Evolutionary conservation across 2,797 vertebrate genomes (phyloP).

Genomic region (Dendrocincla tyrannina): DNA sequence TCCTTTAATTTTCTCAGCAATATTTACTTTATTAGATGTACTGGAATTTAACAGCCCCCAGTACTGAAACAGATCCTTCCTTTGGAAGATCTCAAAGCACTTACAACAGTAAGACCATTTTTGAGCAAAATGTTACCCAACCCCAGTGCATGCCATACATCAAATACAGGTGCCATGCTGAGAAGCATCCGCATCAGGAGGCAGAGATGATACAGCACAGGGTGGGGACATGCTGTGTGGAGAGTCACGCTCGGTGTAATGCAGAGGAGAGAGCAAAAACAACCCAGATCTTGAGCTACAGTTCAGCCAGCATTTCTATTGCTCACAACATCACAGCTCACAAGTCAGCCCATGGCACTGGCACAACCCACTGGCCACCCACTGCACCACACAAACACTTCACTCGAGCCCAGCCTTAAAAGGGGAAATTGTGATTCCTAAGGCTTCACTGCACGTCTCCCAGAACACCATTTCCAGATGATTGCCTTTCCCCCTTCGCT

Average conservation of each 20-base stretch:
- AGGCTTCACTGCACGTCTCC: not conserved
- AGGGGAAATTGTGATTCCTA: not conserved
- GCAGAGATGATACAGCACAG: not conserved
- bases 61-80: not conserved
- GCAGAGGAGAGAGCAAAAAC: not conserved
- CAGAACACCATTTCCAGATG: not conserved
- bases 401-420: not conserved
- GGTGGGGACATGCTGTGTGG: not conserved
- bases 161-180: not conserved
- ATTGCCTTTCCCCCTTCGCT: fast-evolving
- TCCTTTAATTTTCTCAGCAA: constrained; percentile 34
- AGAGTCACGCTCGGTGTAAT: fast-evolving
- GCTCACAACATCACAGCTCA: fast-evolving
- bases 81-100: constrained; percentile 13
- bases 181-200: not conserved
- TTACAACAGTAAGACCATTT: not conserved
- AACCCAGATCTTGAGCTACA: not conserved
- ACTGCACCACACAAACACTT: not conserved
- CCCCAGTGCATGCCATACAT: not conserved
- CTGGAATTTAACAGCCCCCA: constrained; percentile 1
- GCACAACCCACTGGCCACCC: not conserved
- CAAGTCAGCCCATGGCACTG: fast-evolving
- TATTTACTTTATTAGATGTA: not conserved
- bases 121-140: not conserved
- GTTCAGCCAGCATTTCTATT: not conserved